A percentile compares a stretch with the other conserved stretches of the same genome.
These are phyloP conservation scores for Chaetodon trifasciatus DNA, from an alignment of 2,797 vertebrate genomes.

Conservation along the genomic window DNA sequence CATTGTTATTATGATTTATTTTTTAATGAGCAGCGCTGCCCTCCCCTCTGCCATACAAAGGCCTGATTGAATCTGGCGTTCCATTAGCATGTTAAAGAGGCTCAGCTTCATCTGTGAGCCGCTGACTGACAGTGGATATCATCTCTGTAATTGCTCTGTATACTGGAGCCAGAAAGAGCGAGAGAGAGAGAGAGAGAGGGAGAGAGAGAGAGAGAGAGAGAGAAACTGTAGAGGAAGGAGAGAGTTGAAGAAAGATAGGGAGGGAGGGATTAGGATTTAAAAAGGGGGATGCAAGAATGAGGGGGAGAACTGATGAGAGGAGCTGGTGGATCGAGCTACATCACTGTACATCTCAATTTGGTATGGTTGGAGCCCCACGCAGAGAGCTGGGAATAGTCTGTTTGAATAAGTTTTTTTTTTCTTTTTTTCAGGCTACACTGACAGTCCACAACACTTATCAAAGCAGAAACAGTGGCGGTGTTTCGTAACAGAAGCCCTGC, in stretches of 20 bases:
- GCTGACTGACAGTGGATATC: slow-evolving; percentile 89
- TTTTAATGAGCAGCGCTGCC: slow-evolving; percentile 81
- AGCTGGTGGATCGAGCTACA: slow-evolving; percentile 47
- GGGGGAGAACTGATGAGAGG: slow-evolving; percentile 32
- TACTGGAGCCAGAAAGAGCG: slow-evolving; percentile 65
- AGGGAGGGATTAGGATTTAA: slow-evolving; percentile 67
- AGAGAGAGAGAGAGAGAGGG: slow-evolving; percentile 22
- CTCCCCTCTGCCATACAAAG: slow-evolving; percentile 79
- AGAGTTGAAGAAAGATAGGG: slow-evolving; percentile 41
- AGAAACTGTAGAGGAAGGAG: slow-evolving; percentile 23
- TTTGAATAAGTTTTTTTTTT: slow-evolving; percentile 41
- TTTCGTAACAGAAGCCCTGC: slow-evolving; percentile 53
- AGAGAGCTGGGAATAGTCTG: slow-evolving; percentile 51
- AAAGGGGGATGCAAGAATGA: slow-evolving; percentile 40
- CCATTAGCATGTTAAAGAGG: slow-evolving; percentile 88
- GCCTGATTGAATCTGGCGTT: slow-evolving; percentile 85
- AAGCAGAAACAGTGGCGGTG: slow-evolving; percentile 36
- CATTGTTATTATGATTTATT: slow-evolving; percentile 85
- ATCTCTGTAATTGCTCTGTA: slow-evolving; percentile 87
- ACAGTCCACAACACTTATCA: slow-evolving; percentile 44
- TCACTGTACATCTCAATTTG: slow-evolving; percentile 62
- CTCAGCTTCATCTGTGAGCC: slow-evolving; percentile 83
- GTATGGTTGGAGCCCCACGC: slow-evolving; percentile 49
- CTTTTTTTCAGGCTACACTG: slow-evolving; percentile 27
- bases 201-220: slow-evolving; percentile 7